A percentile compares a stretch with the other conserved stretches of the same genome.
These are phyloP conservation scores for Microvelia longipes DNA, from an alignment of 1,140 invertebrate species.

Conservation along the genomic window DNA sequence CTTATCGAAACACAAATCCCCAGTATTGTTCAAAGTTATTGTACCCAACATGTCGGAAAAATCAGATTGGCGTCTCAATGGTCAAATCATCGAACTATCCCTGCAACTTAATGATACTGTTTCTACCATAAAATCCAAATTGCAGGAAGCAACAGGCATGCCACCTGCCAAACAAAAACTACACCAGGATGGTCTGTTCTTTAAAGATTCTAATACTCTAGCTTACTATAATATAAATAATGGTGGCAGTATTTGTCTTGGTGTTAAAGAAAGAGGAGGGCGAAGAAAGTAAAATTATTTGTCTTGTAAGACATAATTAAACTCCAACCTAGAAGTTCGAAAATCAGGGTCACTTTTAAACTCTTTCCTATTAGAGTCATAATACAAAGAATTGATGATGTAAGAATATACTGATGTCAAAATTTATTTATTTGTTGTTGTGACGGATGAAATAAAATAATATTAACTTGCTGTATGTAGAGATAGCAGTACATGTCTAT, in stretches of 20 bases:
- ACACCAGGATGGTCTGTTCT: slow-evolving; percentile 86
- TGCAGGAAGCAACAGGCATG: slow-evolving; percentile 80
- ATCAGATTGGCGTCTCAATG: slow-evolving; percentile 90
- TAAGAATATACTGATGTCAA: too few species aligned
- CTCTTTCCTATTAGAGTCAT: too few species aligned
- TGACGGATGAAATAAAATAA: too few species aligned
- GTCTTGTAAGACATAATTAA: too few species aligned
- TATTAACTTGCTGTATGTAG: too few species aligned
- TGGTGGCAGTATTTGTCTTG: slow-evolving; percentile 67
- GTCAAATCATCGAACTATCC: slow-evolving; percentile 67
- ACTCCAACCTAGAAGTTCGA: too few species aligned
- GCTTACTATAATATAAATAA: slow-evolving; percentile 89
- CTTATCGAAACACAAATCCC: slow-evolving; percentile 47
- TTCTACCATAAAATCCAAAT: slow-evolving; percentile 70
- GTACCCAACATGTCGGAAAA: slow-evolving; percentile 77
- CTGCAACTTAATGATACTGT: slow-evolving; percentile 67
- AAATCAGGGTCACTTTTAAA: too few species aligned
- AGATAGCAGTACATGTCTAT: too few species aligned
- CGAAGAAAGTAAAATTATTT: slow-evolving; percentile 96
- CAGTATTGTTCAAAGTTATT: slow-evolving; percentile 58
- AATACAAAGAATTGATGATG: too few species aligned
- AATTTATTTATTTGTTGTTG: too few species aligned
- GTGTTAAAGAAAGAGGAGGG: slow-evolving; percentile 94
- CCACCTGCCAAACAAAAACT: slow-evolving; percentile 97
- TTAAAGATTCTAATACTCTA: slow-evolving; percentile 89